Base-by-base conservation (phyloP, 2,888 invertebrate genomes). In the Neoascia interrupta region DNA sequence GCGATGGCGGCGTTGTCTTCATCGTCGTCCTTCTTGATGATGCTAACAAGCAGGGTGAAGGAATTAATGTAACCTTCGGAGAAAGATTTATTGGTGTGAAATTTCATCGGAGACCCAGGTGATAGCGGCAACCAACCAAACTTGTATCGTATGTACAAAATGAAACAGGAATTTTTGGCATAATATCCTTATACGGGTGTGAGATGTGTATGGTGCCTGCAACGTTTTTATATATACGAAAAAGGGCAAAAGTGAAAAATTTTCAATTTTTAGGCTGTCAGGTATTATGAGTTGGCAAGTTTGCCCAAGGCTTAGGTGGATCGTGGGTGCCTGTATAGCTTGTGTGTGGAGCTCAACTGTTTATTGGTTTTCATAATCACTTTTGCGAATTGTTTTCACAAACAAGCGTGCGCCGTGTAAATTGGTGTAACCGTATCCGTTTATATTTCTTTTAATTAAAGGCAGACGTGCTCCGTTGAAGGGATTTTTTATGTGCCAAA, bases 21-120 rank as follows among this genome's bases (percentile, higher is more conserved):
- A n/a, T n/a, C n/a, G n/a, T n/a, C n/a, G 53, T 36, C 31, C 56
- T 60, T 53, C 21, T 43, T 73, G 68, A 13, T 60, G 73, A 73
- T 26, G 63, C n/a, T 39, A 26, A 45, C 31, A 58, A 53, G 64
- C 21, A 60, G 60, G 51, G 45, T 66, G 66, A 63, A 81, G 74
- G 82, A 80, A 83, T 83, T 82, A 83, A 82, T 82, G 81, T 81
- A 64, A 81, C 82, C 72, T 66, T 58, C 51, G 53, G 58, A 37
- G 81, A 72, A 82, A 82, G 82, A 83, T 82, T 83, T 83, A 83
- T 83, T 75, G 82, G 83, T 82, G 81, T 83, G 81, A 83, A 83
- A 82, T 83, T 83, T 82, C 81, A 82, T 73, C 81, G 75, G 80
- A 81, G 81, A 81, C 82, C 76, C 83, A 83, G 83, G 81, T 83